Conservation (phyloP, 2,797 vertebrate genomes). For the Lepidocolaptes lacrymiger region DNA sequence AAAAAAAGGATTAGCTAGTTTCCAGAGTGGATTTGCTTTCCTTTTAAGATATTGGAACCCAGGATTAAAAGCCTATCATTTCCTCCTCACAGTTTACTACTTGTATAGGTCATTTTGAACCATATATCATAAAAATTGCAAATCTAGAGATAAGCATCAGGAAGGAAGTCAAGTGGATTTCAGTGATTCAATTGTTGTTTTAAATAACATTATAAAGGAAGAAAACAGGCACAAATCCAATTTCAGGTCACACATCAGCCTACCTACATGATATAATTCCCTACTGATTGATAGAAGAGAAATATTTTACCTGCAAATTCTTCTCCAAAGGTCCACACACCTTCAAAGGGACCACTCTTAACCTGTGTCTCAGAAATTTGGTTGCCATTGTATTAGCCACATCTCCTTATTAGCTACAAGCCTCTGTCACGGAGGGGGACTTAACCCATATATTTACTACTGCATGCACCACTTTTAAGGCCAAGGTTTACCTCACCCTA, state of each 20-base stretch:
- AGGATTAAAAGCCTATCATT: background rate
- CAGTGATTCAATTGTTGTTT: background rate
- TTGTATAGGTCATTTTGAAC: background rate
- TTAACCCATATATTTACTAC: background rate
- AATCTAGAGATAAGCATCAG: background rate
- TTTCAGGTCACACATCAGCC: background rate
- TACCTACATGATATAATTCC: background rate
- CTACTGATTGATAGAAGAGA: background rate
- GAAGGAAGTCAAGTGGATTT: background rate
- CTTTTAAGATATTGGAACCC: background rate
- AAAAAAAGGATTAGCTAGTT: background rate
- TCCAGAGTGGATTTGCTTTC: background rate
- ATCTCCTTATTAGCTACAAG: background rate
- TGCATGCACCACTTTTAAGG: background rate
- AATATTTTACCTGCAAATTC: background rate
- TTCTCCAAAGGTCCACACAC: background rate
- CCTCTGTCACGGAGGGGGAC: background rate
- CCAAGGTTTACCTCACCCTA: background rate
- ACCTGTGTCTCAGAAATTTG: background rate
- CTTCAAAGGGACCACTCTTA: background rate
- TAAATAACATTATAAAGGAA: background rate
- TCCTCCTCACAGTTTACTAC: background rate
- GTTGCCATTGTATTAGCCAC: background rate
- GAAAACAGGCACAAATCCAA: background rate
- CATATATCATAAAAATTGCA: background rate